Base-by-base conservation (phyloP, 2,113 vertebrate genomes). In the Bothrops jararaca region DNA sequence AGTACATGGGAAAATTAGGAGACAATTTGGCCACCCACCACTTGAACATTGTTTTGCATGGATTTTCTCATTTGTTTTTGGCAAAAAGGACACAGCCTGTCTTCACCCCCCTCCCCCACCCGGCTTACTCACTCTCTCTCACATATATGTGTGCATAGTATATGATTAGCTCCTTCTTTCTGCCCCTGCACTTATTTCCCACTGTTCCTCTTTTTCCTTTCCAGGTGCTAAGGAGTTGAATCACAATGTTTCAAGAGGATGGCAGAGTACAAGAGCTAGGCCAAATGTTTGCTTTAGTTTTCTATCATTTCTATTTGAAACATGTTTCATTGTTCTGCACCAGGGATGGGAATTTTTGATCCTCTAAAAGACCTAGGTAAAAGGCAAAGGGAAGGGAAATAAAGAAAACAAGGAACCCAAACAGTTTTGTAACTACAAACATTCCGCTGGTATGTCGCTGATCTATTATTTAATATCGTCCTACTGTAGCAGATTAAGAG, bases 11-110 rank as follows among this genome's bases (percentile, higher is more conserved):
- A 58, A 52, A 50, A 89, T 60, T 24, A 53, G 29, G 22, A 58
- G 88, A 34, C 45, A 52, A 60, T n/a, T 90, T 90, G 48, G 74
- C 92, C 74, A 90, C 74, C 88, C 92, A 86, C 54, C 42, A 86
- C 13, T 80, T 24, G 60, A 57, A 42, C 58, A 86, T 52, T 56
- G 29, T 89, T 56, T 90, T 92, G 54, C 56, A 90, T 56, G 50
- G 42, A 48, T 58, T 92, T 89, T 92, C 18, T 22, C 26, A 26
- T 56, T 90, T 86, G 69, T 90, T 90, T 56, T n/a, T 86, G 64
- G 69, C 45, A 39, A 58, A 88, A n/a, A 89, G 88, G 58, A 88
- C 3, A n/a, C 58, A 58, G 74, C 34, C 34, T 80, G 34, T 18
- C 34, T 42, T 80, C 34, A 22, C 39, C 3, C 34, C 39, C 74